These are phyloP conservation scores for Cladopsammia gracilis DNA, from an alignment of 64 coral and sea anemone species.

Conservation along the genomic window DNA sequence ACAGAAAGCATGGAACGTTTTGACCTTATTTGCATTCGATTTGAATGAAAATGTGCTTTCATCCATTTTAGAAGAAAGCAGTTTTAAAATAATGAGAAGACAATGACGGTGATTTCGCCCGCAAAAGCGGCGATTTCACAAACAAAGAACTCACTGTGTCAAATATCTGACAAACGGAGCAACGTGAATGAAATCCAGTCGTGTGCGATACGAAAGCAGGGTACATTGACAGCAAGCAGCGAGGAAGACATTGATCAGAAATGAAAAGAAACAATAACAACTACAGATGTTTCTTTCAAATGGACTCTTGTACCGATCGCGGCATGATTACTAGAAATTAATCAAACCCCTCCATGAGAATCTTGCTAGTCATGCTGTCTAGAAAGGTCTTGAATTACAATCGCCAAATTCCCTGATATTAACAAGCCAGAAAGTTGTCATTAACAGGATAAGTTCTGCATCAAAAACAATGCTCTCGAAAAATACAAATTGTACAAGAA, in stretches of 20 bases:
- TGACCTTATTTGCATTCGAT: constrained; percentile 15
- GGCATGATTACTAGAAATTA: constrained; percentile 4
- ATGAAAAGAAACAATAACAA: neutral
- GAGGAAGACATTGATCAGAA: neutral
- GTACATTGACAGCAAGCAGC: neutral
- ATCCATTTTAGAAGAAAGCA: neutral
- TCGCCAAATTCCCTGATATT: neutral
- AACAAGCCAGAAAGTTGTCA: neutral
- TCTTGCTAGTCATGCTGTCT: constrained; percentile 18
- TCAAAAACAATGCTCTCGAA: neutral
- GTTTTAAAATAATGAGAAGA: neutral
- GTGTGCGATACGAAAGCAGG: neutral
- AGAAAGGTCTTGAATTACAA: constrained; percentile 13
- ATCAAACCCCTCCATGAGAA: neutral
- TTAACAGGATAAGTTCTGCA: neutral
- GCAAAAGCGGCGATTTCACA: neutral
- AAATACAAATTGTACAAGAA: neutral
- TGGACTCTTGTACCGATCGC: neutral
- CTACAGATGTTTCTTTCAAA: neutral
- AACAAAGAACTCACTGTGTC: constrained; percentile 39
- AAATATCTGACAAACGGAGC: neutral
- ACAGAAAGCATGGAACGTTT: neutral
- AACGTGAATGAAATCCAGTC: neutral
- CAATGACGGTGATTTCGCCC: neutral
- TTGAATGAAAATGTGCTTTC: constrained; percentile 17